Evolutionary conservation across 2,888 invertebrate species (phyloP).

Genomic region (Scaptomyza flava): DNA sequence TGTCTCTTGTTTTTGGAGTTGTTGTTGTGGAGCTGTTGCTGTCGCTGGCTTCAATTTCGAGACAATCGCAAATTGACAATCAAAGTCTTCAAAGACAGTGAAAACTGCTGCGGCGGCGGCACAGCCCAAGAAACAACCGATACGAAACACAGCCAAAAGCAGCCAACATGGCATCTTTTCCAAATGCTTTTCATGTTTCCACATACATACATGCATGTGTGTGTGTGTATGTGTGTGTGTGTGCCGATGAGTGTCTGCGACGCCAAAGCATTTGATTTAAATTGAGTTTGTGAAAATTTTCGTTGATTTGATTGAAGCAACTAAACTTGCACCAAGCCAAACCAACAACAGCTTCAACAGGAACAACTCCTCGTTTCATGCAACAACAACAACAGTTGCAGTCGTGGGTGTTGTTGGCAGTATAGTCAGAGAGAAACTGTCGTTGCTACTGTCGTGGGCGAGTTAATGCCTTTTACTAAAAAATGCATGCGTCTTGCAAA

Average conservation of each 20-base stretch:
- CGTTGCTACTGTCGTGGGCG: conserved; percentile 30
- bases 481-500: conserved; percentile 4
- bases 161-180: conserved; percentile 72
- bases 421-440: conserved; percentile 2
- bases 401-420: conserved; percentile 14
- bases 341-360: conserved; percentile 41
- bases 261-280: conserved; percentile 79
- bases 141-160: conserved; percentile 60
- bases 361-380: not conserved
- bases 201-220: not conserved
- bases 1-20: not conserved
- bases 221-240: conserved; percentile 30
- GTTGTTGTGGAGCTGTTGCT: conserved; percentile 37
- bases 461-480: conserved; percentile 16
- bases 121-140: conserved; percentile 63
- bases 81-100: conserved; percentile 80
- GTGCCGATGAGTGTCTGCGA: conserved; percentile 54
- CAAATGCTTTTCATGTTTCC: conserved; percentile 45
- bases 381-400: conserved; percentile 8
- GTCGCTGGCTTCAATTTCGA: conserved; percentile 71
- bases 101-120: conserved; percentile 75
- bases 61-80: conserved; percentile 79
- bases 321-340: conserved; percentile 72
- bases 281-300: conserved; percentile 78
- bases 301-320: conserved; percentile 80